Conservation (phyloP, 92 coral and sea anemone species). For the Porites divaricata region DNA sequence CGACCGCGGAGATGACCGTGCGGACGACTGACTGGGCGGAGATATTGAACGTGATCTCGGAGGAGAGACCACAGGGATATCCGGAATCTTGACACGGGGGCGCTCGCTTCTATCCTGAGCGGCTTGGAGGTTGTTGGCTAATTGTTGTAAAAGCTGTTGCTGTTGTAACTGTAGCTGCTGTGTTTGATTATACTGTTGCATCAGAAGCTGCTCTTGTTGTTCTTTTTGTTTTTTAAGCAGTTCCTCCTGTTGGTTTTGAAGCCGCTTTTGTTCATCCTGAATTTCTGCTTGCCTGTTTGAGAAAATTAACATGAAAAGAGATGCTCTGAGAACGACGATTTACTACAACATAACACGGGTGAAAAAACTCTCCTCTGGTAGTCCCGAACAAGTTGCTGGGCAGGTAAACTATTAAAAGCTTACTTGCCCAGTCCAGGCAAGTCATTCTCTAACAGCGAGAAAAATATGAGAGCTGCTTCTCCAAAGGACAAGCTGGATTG, state of each 20-base stretch:
- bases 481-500: too few relatives aligned
- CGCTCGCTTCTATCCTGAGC: constrained; percentile 33
- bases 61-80: constrained; percentile 54
- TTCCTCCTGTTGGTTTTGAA: constrained; percentile 93
- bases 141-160: constrained; percentile 73
- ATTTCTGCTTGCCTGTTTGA: constrained; percentile 48
- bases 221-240: constrained; percentile 83
- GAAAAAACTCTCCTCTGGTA: too few relatives aligned
- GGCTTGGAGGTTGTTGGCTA: constrained; percentile 73
- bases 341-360: neutral
- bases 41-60: constrained; percentile 59
- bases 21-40: constrained; percentile 60
- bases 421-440: too few relatives aligned
- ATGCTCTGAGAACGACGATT: neutral
- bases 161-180: constrained; percentile 88
- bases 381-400: too few relatives aligned
- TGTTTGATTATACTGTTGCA: constrained; percentile 86
- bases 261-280: constrained; percentile 88
- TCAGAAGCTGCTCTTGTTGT: constrained; percentile 89
- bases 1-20: constrained; percentile 49
- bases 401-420: too few relatives aligned
- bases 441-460: too few relatives aligned
- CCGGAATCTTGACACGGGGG: constrained; percentile 50
- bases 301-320: neutral
- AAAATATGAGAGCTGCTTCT: too few relatives aligned